phyloP scores from a whole-genome alignment of 2,888 invertebrate species.

The Nezara viridula region DNA sequence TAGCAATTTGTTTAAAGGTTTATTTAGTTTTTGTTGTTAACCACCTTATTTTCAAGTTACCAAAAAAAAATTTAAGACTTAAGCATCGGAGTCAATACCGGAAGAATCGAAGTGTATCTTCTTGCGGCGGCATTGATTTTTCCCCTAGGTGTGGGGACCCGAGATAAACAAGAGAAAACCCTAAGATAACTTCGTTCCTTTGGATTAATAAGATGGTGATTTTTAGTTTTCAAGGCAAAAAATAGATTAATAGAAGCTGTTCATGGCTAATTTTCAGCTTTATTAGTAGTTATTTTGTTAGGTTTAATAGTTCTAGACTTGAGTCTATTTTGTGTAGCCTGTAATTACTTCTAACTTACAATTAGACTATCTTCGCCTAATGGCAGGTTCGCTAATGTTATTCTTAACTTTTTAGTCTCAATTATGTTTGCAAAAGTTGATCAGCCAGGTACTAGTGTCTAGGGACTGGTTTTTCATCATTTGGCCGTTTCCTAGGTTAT shows the following conservation, averaged over 20 bases:
- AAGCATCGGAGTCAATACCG: neutral
- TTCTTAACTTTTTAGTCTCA: neutral
- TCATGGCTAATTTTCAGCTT: neutral
- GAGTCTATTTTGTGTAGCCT: neutral
- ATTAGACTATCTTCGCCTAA: neutral
- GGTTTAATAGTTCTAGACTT: neutral
- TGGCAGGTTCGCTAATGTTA: neutral
- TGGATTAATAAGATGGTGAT: neutral
- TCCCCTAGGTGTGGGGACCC: neutral
- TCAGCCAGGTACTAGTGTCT: neutral
- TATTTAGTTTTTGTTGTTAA: too few relatives aligned
- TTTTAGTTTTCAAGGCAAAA: neutral
- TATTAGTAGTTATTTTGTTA: neutral
- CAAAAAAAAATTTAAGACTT: neutral
- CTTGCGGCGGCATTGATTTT: neutral
- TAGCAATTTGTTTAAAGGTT: too few relatives aligned
- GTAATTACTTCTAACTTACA: neutral
- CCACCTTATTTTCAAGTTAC: too few relatives aligned
- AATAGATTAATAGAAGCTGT: neutral
- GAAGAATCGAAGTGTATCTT: slow-evolving; percentile 3
- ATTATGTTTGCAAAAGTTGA: slow-evolving; percentile 4
- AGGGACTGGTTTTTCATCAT: neutral
- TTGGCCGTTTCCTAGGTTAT: neutral
- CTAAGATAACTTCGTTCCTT: neutral
- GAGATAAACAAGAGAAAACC: neutral